Conservation (phyloP, 2,888 invertebrate species). For the Melikaiella ostensackeni region DNA sequence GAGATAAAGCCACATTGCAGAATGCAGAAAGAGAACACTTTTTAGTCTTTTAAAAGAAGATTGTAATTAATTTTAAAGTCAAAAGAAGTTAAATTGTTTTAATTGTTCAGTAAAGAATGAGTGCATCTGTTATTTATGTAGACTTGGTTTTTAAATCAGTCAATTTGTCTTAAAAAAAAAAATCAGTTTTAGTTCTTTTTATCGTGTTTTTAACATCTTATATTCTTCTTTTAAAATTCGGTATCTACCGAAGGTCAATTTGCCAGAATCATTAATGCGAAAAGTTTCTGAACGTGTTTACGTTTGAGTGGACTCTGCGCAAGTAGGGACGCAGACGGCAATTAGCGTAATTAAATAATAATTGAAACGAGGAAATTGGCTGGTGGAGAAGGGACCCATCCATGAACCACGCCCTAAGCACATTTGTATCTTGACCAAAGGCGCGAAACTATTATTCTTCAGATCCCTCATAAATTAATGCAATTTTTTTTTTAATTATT, state of each 20-base stretch:
- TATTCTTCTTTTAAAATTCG: background rate
- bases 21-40: background rate
- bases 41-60: slow-evolving; percentile 1
- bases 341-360: slow-evolving; percentile 76
- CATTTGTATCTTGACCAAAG: slow-evolving; percentile 53
- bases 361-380: slow-evolving; percentile 70
- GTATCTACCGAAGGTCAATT: slow-evolving; percentile 43
- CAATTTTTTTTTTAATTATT: too few species aligned
- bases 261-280: slow-evolving; percentile 46
- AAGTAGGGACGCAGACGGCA: slow-evolving; percentile 62
- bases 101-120: too few species aligned
- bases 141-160: too few species aligned
- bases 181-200: too few species aligned
- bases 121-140: too few species aligned
- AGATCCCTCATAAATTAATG: background rate
- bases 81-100: too few species aligned
- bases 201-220: too few species aligned
- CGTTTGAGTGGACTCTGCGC: slow-evolving; percentile 49
- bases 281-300: slow-evolving; percentile 46
- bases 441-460: slow-evolving; percentile 45
- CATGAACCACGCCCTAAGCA: slow-evolving; percentile 53
- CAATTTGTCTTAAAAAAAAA: too few species aligned
- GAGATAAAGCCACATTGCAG: slow-evolving; percentile 19
- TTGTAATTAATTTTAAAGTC: background rate
- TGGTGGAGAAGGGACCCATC: slow-evolving; percentile 52